phyloP scores from a whole-genome alignment of 2,113 vertebrate species.

The Caloenas nicobarica region DNA sequence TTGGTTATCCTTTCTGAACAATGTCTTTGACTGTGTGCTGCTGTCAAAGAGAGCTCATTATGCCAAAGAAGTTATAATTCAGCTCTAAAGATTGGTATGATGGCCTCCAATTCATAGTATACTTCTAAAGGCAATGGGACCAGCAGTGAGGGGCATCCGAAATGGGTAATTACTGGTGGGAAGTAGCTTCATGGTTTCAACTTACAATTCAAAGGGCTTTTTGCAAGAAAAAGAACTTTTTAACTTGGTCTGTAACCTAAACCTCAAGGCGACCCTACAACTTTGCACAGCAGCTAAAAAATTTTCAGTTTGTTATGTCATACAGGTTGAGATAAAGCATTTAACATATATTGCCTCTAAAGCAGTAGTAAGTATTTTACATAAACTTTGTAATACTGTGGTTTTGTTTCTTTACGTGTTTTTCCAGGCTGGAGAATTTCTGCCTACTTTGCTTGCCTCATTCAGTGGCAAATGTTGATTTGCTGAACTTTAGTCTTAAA shows the following conservation, averaged over 20 bases:
- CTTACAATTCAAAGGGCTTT: conserved; percentile 20
- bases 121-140: conserved; percentile 1
- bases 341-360: not conserved
- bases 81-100: conserved; percentile 6
- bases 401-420: not conserved
- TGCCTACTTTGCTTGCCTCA: not conserved
- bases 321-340: not conserved
- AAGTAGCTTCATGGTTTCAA: conserved; percentile 17
- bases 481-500: not conserved
- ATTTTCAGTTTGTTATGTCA: not conserved
- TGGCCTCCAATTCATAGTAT: not conserved
- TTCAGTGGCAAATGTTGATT: not conserved
- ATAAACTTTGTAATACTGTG: not conserved
- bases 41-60: conserved; percentile 53
- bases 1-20: conserved; percentile 56
- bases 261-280: not conserved
- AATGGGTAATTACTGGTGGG: not conserved
- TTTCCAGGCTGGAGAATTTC: not conserved
- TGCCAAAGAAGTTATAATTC: conserved; percentile 35
- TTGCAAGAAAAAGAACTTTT: not conserved
- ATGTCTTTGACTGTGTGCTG: conserved; percentile 2
- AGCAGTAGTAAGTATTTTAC: not conserved
- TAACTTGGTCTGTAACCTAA: not conserved
- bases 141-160: conserved; percentile 1
- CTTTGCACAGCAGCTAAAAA: not conserved